Conservation (phyloP, 2,113 vertebrate genomes). For the Syrrhaptes paradoxus region DNA sequence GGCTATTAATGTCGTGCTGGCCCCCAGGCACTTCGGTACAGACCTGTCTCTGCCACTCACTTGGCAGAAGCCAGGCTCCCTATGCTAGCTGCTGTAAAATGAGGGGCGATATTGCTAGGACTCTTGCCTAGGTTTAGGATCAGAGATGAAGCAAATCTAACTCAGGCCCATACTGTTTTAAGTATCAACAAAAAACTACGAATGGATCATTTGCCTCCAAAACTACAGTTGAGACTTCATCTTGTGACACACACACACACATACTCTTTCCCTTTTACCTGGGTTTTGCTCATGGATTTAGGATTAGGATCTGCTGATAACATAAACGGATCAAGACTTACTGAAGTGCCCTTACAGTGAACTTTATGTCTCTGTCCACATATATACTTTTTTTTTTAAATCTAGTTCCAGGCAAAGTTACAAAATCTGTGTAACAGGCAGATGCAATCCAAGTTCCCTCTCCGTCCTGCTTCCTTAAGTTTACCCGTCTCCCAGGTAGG, state of each 20-base stretch:
- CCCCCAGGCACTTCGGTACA: neutral
- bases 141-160: neutral
- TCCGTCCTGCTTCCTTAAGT: neutral
- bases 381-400: neutral
- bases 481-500: neutral
- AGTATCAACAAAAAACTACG: neutral
- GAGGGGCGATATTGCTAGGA: rapidly evolving
- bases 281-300: constrained; percentile 8
- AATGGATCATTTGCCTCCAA: rapidly evolving
- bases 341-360: constrained; percentile 31
- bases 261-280: constrained; percentile 12
- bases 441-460: neutral
- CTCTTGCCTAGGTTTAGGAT: neutral
- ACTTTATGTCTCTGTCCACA: neutral
- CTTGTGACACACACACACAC: neutral
- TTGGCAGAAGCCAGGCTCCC: neutral
- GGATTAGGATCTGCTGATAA: constrained; percentile 59
- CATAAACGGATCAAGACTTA: constrained; percentile 56
- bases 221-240: neutral
- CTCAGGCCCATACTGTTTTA: rapidly evolving
- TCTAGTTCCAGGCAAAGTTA: neutral
- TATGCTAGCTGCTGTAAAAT: neutral
- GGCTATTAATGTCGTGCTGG: constrained; percentile 26
- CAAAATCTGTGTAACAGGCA: neutral
- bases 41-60: constrained; percentile 48